Base-by-base conservation (phyloP, 2,888 invertebrate genomes). In the Labia minor region DNA sequence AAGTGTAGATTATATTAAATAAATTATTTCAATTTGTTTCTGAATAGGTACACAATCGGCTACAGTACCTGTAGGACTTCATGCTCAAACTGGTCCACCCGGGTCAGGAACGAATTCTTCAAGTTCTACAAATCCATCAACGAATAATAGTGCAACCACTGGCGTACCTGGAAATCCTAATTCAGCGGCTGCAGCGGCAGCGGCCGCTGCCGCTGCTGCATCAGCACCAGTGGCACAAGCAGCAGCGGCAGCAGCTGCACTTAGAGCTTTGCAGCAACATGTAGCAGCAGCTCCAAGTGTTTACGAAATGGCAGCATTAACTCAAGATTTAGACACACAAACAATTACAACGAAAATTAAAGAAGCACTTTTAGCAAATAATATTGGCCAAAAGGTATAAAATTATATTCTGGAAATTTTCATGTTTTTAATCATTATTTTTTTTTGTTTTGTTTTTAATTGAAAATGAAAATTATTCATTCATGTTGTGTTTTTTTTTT, bases 331-430 rank as follows among this genome's bases (percentile, higher is more conserved):
- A 70, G 97, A 98, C 78, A 98, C 98, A 1, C 94, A 96, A 76
- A 88, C 90, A 19, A 94, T 97, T 73, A 97, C 97, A 1, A 95
- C 95, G 8, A 93, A 94, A 78, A 96, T 97, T 76, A 98, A 97
- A 77, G 97, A 97, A 78, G 95, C 96, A 0, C 81, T 98, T 10
- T 81, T 97, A 66, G 95, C 96, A 49, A 96, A 97, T 77, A 97
- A 97, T 76, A 95, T 98, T 72, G 97, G 97, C 1, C 98, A 98
- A 79, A 97, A 97, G 82, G 85, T 88, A 76, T 73, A 72, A 66
- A 21, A 21, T 10, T 21, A 49, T 21, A 11, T 64, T 67, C 18
- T 65, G 18, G 16, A n/a, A 65, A 19, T 21, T 49, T 21, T 64
- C 65, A 19, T 66, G 65, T 16, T 66, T 68, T 67, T 18, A 62